phyloP scores from a whole-genome alignment of 1,140 invertebrate species.

The Oncopodura yosiiana region DNA sequence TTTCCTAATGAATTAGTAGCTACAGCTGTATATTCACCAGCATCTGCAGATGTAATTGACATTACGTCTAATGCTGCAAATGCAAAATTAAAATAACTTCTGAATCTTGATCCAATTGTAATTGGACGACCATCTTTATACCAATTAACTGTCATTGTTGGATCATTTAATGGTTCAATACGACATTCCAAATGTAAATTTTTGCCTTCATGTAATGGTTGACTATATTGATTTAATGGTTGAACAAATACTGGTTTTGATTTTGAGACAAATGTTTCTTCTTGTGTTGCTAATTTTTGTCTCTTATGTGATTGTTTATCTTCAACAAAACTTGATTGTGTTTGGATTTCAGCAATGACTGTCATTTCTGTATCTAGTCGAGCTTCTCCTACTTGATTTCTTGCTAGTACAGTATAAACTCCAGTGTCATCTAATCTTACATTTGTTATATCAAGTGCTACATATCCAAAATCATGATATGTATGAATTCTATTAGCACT shows the following conservation, averaged over 20 bases:
- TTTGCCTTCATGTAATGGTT: slow-evolving; percentile 76
- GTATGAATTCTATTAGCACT: slow-evolving; percentile 78
- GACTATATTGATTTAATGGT: slow-evolving; percentile 61
- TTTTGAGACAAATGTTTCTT: slow-evolving; percentile 10
- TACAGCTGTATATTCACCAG: slow-evolving; percentile 84
- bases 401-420: slow-evolving; percentile 77
- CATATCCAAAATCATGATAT: slow-evolving; percentile 91
- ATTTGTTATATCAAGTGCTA: slow-evolving; percentile 82
- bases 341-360: no score
- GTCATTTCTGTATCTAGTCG: slow-evolving; percentile 67
- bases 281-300: neutral
- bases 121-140: slow-evolving; percentile 65
- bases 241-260: slow-evolving; percentile 75
- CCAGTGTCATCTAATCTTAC: slow-evolving; percentile 76
- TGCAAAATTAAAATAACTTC: slow-evolving; percentile 91
- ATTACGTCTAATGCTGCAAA: slow-evolving; percentile 85
- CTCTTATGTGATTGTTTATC: slow-evolving; percentile 8
- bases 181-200: slow-evolving; percentile 83
- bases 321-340: slow-evolving; percentile 45
- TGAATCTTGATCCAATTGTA: slow-evolving; percentile 60
- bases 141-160: slow-evolving; percentile 93
- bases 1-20: slow-evolving; percentile 87
- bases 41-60: slow-evolving; percentile 73
- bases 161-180: slow-evolving; percentile 79
- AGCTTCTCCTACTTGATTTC: slow-evolving; percentile 75